phyloP scores from a whole-genome alignment of 2,113 vertebrate species.

The Centropus unirufus region DNA sequence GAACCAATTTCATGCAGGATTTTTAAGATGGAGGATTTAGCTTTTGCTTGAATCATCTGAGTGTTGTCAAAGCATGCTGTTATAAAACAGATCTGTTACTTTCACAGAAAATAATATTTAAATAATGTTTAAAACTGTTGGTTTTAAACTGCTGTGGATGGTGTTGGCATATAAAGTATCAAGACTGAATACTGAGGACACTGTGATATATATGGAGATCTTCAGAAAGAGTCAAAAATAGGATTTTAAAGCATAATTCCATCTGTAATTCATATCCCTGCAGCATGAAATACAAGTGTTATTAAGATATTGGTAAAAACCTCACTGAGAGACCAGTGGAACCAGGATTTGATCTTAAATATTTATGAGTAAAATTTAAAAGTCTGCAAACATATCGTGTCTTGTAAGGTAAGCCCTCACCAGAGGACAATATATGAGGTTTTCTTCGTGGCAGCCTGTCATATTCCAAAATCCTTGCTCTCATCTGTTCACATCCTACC shows the following conservation, averaged over 20 bases:
- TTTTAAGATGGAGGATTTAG: not conserved
- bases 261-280: not conserved
- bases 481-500: not conserved
- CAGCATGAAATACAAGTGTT: not conserved
- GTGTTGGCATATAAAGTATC: not conserved
- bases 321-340: not conserved
- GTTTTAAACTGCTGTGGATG: not conserved
- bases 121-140: not conserved
- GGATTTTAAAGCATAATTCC: not conserved
- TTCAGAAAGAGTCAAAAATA: slow-evolving; percentile 1
- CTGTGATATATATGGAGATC: not conserved
- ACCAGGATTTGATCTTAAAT: not conserved
- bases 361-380: not conserved
- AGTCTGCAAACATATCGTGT: not conserved
- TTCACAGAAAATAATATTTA: not conserved
- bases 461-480: not conserved
- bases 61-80: not conserved
- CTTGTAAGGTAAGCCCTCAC: not conserved
- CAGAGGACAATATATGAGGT: not conserved
- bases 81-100: not conserved
- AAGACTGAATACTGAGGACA: not conserved
- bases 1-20: not conserved
- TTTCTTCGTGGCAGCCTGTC: not conserved
- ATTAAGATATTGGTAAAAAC: not conserved
- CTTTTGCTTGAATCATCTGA: not conserved